A percentile compares a stretch with the other conserved stretches of the same genome.
These are phyloP conservation scores for Cervus canadensis DNA, from an alignment of 2,113 vertebrate species.

Conservation along the genomic window DNA sequence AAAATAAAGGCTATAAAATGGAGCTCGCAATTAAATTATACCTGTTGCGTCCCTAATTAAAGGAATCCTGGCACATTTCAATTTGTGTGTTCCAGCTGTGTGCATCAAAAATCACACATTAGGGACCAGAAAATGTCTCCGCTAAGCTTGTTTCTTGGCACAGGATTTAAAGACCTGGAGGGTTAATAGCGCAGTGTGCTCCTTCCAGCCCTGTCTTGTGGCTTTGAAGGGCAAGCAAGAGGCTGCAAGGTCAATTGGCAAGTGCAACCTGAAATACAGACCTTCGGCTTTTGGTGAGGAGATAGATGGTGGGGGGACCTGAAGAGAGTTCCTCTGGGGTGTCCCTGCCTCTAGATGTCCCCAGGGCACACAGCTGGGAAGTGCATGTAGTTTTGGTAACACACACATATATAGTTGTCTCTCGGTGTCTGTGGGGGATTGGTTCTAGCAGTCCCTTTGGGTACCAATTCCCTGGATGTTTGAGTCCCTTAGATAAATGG, in stretches of 20 bases:
- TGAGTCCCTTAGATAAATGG: neutral
- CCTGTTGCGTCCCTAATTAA: conserved; percentile 33
- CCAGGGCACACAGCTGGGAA: neutral
- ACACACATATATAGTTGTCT: rapidly evolving
- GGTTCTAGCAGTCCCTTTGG: neutral
- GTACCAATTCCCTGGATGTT: neutral
- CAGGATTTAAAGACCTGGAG: neutral
- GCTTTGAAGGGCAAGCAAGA: neutral
- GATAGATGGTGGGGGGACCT: neutral
- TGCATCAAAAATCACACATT: neutral
- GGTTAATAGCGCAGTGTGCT: neutral
- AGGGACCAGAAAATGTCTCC: neutral
- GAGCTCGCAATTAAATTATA: conserved; percentile 25
- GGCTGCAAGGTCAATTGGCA: neutral
- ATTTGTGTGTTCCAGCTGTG: neutral
- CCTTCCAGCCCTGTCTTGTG: neutral
- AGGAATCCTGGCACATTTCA: conserved; percentile 13
- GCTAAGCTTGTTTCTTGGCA: neutral
- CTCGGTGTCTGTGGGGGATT: neutral
- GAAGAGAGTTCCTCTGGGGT: neutral
- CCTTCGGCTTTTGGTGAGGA: neutral
- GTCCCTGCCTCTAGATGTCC: neutral
- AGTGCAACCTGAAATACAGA: neutral
- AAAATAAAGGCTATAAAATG: conserved; percentile 47
- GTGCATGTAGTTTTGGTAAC: neutral